Evolutionary conservation across 1,140 invertebrate species (phyloP), one percentile per base, ranked within the genome.

Genomic region (Limonius californicus): DNA sequence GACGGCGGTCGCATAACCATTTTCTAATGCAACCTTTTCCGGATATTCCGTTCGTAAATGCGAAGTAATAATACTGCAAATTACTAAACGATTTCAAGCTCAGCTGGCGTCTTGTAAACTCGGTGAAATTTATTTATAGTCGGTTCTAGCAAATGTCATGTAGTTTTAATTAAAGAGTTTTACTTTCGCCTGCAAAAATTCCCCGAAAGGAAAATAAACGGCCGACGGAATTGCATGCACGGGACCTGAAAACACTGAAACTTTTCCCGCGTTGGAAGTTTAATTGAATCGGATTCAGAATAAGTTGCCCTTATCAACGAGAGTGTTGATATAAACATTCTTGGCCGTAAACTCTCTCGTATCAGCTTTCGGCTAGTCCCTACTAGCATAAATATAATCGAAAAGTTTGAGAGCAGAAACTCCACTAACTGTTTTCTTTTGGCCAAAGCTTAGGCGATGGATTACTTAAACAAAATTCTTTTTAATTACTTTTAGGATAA

Each of bases 281-380:
- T 50, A 50, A 19, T 50, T 19, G 45, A 50, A 50, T 50, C n/a
- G 14, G 3, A 50, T 50, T 21, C 45, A 50, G n/a, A 39, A 39
- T 39, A 39, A 39, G 7, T 12, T 2, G n/a, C n/a, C n/a, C n/a
- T 39, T 50, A 50, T 50, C 20, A 19, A 19, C 42, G n/a, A 45
- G 42, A 18, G 45, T 50, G 45, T 50, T 50, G 45, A 18, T 18
- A 18, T 50, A 50, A 50, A 50, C 45, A 50, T 50, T 21, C 45
- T 21, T 50, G 3, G 9, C 20, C 16, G 19, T 50, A 50, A 50
- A 50, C 8, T 50, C n/a, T 50, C n/a, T 39, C 2, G 35, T 14
- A 39, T 39, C n/a, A 39, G 8, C 2, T 39, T 39, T 39, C 35
- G n/a, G n/a, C n/a, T 12, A 9, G 23, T 27, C 23, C 23, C 35